Evolutionary conservation across 2,888 invertebrate species (phyloP), one percentile per base, ranked within the genome.

Genomic region (Polydrusus cervinus): DNA sequence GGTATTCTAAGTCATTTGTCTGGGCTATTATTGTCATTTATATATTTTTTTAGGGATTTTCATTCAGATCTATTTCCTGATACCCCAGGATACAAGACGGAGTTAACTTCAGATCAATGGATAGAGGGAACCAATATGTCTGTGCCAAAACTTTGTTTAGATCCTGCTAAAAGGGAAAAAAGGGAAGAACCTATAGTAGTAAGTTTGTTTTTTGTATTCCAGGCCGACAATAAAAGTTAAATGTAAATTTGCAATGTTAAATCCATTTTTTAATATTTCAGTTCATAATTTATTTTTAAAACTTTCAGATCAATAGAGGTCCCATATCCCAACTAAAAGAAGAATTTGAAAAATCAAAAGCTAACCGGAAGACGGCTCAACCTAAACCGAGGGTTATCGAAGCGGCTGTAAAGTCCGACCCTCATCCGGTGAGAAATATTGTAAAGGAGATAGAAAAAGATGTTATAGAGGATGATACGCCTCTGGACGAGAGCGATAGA

Each of bases 61-160:
- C 98, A 98, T 88, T 93, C 94, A 3, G 98, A 98, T 87, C 88
- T 98, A 75, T 98, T 95, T 88, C 98, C 98, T 0, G 97, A 97
- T 73, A 98, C 98, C 0, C 89, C 91, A 43, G 95, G 96, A 57
- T 92, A 91, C 61, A 91, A 93, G 78, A 94, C 97, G 5, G 93
- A 94, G 80, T 89, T 97, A 82, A 92, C 92, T 74, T 94, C 95
- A 9, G 89, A 91, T 10, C 92, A 94, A 85, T 98, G 98, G 98
- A 89, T 95, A 73, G 90, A 91, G 78, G 94, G 95, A 45, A 90
- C 90, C 65, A 94, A 96, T 86, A 89, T 91, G 68, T 89, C 93
- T n/a, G 91, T 96, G 75, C 91, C 92, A 71, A 95, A 92, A 89
- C 94, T 97, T 82, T 95, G 94, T 55, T 89, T 97, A 79, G 94